phyloP scores from a whole-genome alignment of 1,140 invertebrate genomes.

The Drepana arcuata region DNA sequence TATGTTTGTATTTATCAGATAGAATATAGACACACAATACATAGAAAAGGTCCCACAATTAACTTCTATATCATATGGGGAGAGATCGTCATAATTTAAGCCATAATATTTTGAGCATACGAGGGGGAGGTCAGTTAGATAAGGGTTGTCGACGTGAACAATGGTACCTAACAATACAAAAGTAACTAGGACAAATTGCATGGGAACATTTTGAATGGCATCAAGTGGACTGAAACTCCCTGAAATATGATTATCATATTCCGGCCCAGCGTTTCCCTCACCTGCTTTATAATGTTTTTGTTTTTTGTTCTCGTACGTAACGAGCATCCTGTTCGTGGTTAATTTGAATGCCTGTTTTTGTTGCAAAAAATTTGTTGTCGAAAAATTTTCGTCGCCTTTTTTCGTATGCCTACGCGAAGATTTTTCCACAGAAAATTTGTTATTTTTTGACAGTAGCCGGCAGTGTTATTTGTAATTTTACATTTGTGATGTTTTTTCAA shows the following conservation, averaged over 20 bases:
- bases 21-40: no score
- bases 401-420: no score
- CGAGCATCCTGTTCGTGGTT: slow-evolving; percentile 51
- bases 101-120: no score
- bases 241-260: slow-evolving; percentile 37
- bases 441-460: no score
- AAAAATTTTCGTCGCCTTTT: slow-evolving; percentile 31
- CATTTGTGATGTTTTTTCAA: no score
- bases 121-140: no score
- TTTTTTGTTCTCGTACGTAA: slow-evolving; percentile 35
- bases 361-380: slow-evolving; percentile 36
- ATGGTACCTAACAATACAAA: slow-evolving; percentile 16
- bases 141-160: no score
- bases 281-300: slow-evolving; percentile 32
- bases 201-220: slow-evolving; percentile 16
- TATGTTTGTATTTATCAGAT: no score
- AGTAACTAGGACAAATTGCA: slow-evolving; percentile 13
- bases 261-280: slow-evolving; percentile 24
- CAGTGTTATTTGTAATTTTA: no score
- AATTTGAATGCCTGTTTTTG: slow-evolving; percentile 54
- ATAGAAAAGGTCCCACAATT: no score
- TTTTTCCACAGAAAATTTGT: slow-evolving; percentile 6
- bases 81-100: no score
- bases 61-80: no score
- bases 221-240: slow-evolving; percentile 23